phyloP scores from a whole-genome alignment of 2,888 invertebrate genomes.

The Gymnoscelis rufifasciata region DNA sequence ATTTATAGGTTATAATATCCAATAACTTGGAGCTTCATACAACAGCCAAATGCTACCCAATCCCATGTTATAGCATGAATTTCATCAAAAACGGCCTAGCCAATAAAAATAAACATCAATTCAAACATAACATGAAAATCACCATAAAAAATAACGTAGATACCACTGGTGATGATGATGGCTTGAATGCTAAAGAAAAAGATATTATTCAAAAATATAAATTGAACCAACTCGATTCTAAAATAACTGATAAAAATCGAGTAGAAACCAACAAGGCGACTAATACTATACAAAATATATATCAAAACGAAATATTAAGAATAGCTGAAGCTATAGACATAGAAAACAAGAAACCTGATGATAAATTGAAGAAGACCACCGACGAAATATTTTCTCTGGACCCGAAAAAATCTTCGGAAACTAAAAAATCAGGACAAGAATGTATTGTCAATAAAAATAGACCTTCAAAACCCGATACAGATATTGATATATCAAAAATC shows the following conservation, averaged over 20 bases:
- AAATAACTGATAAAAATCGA: no score
- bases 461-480: no score
- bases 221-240: no score
- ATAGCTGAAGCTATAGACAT: neutral
- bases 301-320: neutral
- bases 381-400: no score
- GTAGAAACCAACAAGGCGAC: no score
- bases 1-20: slow-evolving; percentile 42
- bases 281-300: neutral
- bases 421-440: no score
- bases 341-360: no score
- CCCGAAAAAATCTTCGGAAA: no score
- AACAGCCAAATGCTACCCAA: slow-evolving; percentile 30
- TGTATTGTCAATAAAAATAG: no score
- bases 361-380: no score
- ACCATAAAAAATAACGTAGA: slow-evolving; percentile 9
- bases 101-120: slow-evolving; percentile 9
- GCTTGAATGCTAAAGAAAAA: slow-evolving; percentile 8
- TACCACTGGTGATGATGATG: neutral
- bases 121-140: slow-evolving; percentile 14
- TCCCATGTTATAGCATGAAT: slow-evolving; percentile 33
- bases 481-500: no score
- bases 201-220: slow-evolving; percentile 3
- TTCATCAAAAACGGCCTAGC: slow-evolving; percentile 34
- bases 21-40: slow-evolving; percentile 33